Conservation (phyloP, 2,797 vertebrate genomes). For the Characodon lateralis region DNA sequence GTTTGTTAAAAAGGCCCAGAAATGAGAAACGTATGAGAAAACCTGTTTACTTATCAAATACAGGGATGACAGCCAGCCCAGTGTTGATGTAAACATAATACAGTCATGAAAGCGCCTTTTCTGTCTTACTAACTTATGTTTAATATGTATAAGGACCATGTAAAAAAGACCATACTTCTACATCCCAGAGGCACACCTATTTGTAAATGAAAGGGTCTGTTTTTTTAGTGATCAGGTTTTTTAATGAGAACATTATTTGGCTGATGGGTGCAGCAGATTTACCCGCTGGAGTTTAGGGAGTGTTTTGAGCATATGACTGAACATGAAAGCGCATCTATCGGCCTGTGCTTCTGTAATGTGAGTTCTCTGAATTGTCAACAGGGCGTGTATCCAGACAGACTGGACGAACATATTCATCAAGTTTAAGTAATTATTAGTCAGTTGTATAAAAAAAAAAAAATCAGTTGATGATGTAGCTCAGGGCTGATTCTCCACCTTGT, state of each 20-base stretch:
- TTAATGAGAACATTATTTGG: conserved; percentile 51
- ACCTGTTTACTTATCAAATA: neutral
- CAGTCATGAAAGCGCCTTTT: neutral
- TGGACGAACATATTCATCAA: conserved; percentile 27
- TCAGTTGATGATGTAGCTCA: conserved; percentile 10
- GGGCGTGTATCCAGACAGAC: conserved; percentile 44
- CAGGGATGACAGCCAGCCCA: neutral
- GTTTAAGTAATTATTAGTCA: conserved; percentile 13
- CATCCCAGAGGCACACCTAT: no score
- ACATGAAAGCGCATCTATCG: conserved; percentile 15
- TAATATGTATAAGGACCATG: neutral
- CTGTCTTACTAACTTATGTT: no score
- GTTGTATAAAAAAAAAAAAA: conserved; percentile 23
- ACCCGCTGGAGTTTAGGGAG: conserved; percentile 51
- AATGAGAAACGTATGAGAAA: neutral
- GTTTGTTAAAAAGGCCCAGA: neutral
- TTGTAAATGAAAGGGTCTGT: no score
- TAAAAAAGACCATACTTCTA: no score
- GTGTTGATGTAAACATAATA: neutral
- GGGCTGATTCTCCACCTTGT: conserved; percentile 26
- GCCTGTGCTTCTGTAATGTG: conserved; percentile 24
- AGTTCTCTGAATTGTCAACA: conserved; percentile 36
- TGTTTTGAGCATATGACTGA: conserved; percentile 57
- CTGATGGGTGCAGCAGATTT: conserved; percentile 63
- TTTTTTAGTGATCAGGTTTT: neutral